Conservation (phyloP, 2,797 vertebrate species). For the Gymnocypris eckloni region DNA sequence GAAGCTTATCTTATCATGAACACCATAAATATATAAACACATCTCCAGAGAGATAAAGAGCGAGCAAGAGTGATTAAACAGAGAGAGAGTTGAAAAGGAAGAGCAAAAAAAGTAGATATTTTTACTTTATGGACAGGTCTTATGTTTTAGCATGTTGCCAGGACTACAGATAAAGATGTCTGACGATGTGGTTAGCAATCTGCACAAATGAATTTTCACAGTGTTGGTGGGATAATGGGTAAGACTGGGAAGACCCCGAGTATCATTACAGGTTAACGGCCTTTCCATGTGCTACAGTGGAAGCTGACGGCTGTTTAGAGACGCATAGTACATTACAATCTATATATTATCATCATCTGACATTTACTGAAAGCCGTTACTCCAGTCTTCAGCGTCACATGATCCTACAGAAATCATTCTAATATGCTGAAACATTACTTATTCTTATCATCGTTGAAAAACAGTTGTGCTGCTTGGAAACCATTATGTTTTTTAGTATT, state of each 20-base stretch:
- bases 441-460: not conserved
- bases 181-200: slow-evolving; percentile 41
- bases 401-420: not conserved
- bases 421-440: not conserved
- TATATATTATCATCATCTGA: not conserved
- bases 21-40: slow-evolving; percentile 40
- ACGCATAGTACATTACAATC: not conserved
- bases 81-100: not conserved
- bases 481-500: not conserved
- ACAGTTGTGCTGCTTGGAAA: not conserved
- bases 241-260: slow-evolving; percentile 5
- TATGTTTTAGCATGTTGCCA: slow-evolving; percentile 38
- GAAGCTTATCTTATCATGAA: slow-evolving; percentile 57
- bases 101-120: not conserved
- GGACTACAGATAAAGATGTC: slow-evolving; percentile 55
- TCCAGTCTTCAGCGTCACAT: not conserved
- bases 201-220: slow-evolving; percentile 38
- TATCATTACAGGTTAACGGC: slow-evolving; percentile 12
- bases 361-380: not conserved
- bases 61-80: not conserved
- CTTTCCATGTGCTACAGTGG: not conserved
- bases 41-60: slow-evolving; percentile 47
- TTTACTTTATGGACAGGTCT: not conserved
- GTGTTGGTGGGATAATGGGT: slow-evolving; percentile 13
- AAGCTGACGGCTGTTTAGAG: slow-evolving; percentile 17